Evolutionary conservation across 2,113 vertebrate genomes (phyloP), one percentile per base, ranked within the genome.

Genomic region (Tinamus guttatus): DNA sequence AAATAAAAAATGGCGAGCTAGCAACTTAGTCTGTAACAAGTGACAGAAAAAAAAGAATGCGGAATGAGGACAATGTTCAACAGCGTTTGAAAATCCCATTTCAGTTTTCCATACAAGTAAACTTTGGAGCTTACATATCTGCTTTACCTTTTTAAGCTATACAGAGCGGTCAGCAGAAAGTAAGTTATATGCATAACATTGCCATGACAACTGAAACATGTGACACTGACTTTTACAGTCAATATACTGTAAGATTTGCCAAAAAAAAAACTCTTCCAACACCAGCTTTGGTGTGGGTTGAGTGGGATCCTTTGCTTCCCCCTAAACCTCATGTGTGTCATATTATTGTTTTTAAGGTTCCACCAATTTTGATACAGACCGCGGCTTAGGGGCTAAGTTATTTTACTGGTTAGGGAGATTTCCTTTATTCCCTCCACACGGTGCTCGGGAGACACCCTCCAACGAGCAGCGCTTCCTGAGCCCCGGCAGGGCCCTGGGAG

Each of bases 361-460:
- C 58, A 2, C 11, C 0, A 0, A 32, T 32, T 32, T 5, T 7
- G 54, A 18, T 18, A 32, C 10, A 32, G 28, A 58, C 32, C 6
- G 54, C 14, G 16, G 17, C 30, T 58, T 58, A 32, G 5, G 17
- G 54, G 28, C 17, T 3, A 7, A 1, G 11, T 2, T 13, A 13
- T 38, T 9, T 2, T 15, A 13, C n/a, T 7, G 41, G 11, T 71
- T 2, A 7, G 14, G 34, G 3, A 51, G 5, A 13, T 5, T 51
- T 24, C n/a, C 45, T 11, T 52, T 7, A 38, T 49, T 49, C 49
- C 10, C 49, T 49, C 43, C 70, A 16, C 49, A 58, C 9, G 0
- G 7, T 43, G 59, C 38, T 25, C 43, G 0, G 1, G 13, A 2
- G 11, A 13, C 13, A 19, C 13, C 41, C 22, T 0, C 21, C 24